Evolutionary conservation across 2,888 invertebrate genomes (phyloP).

Genomic region (Drosophila suboccidentalis): DNA sequence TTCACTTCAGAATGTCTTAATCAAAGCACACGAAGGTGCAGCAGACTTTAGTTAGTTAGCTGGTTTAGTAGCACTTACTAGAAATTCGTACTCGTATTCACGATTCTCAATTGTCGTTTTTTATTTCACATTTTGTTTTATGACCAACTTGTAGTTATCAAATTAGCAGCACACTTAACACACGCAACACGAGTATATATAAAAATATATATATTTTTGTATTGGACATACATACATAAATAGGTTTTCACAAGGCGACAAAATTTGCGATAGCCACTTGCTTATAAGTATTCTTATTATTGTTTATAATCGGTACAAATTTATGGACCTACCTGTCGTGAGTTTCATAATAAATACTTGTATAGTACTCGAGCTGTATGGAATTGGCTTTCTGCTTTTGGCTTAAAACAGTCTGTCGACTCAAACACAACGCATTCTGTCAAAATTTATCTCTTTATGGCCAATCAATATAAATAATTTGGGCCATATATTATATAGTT

Average conservation of each 20-base stretch:
- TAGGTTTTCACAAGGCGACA: constrained; percentile 11
- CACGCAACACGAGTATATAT: neutral
- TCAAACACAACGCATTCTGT: constrained; percentile 18
- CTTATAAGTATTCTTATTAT: constrained; percentile 31
- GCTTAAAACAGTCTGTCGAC: constrained; percentile 11
- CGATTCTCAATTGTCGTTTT: constrained; percentile 8
- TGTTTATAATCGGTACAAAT: constrained; percentile 60
- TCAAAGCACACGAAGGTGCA: constrained; percentile 18
- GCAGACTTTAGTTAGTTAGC: constrained; percentile 8
- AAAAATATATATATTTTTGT: neutral
- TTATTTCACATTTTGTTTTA: constrained; percentile 5
- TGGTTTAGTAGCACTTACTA: constrained; percentile 7
- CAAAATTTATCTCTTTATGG: constrained; percentile 21
- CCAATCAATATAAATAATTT: constrained; percentile 25
- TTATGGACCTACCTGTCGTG: constrained; percentile 45
- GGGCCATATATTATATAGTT: constrained; percentile 34
- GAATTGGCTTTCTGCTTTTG: constrained; percentile 25
- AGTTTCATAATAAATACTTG: constrained; percentile 30
- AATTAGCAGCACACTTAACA: constrained; percentile 38
- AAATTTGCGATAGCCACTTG: constrained; percentile 62
- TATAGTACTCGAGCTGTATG: constrained; percentile 4
- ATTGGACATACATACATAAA: neutral
- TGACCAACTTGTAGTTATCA: constrained; percentile 45
- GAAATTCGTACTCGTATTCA: constrained; percentile 14
- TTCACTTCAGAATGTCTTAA: constrained; percentile 57